Percentiles rank a stretch among this genome's conserved stretches.
Evolutionary conservation across 1,140 invertebrate species (phyloP).

Genomic region (Marisa cornuarietis): DNA sequence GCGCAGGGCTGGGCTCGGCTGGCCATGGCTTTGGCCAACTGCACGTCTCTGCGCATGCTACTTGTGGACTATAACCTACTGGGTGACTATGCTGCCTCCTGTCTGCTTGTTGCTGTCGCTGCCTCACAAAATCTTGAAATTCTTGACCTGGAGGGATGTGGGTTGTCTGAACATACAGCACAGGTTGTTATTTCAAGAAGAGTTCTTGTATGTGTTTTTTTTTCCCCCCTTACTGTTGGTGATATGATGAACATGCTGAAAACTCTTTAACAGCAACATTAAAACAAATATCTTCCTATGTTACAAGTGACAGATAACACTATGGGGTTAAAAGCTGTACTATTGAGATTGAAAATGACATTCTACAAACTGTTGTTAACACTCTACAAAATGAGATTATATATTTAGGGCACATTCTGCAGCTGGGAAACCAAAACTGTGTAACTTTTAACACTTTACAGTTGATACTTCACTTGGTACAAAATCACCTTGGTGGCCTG

Average conservation of each 20-base stretch:
- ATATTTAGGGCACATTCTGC: too few species aligned
- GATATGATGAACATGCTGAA: background rate
- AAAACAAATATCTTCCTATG: too few species aligned
- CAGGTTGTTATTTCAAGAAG: constrained; percentile 36
- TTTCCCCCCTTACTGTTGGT: background rate
- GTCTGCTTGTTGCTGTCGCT: constrained; percentile 43
- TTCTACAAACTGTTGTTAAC: too few species aligned
- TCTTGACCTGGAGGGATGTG: constrained; percentile 52
- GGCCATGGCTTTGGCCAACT: constrained; percentile 48
- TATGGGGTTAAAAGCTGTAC: too few species aligned
- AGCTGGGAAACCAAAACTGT: too few species aligned
- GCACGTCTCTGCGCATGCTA: constrained; percentile 40
- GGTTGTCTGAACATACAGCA: constrained; percentile 47
- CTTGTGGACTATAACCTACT: constrained; percentile 56
- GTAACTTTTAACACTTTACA: background rate
- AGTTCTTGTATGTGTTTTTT: background rate
- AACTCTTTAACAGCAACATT: background rate
- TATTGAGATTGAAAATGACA: too few species aligned
- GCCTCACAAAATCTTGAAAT: constrained; percentile 41
- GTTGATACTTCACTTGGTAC: constrained; percentile 44
- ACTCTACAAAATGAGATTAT: too few species aligned
- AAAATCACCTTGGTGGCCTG: constrained; percentile 44
- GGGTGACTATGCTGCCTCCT: constrained; percentile 53
- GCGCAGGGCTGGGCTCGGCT: constrained; percentile 51
- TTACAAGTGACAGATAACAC: too few species aligned